Base-by-base conservation (phyloP, 1,140 invertebrate genomes). In the Hypothenemus hampei region DNA sequence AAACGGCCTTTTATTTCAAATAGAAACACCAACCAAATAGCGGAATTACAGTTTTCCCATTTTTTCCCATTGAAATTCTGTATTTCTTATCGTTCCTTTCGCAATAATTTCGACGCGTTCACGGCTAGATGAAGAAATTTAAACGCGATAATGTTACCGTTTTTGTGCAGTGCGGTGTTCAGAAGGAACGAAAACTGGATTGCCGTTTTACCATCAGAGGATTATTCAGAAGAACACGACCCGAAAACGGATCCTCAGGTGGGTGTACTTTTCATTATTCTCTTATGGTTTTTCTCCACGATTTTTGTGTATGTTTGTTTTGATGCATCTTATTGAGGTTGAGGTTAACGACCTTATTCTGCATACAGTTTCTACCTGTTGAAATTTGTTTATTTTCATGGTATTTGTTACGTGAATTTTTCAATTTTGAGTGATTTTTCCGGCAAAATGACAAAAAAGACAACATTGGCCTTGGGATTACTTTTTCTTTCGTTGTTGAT, bases 101-200 rank as follows among this genome's bases (percentile, higher is more conserved):
- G n/a, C n/a, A n/a, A n/a, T n/a, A n/a, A n/a, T n/a, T n/a, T n/a
- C n/a, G n/a, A n/a, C n/a, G n/a, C n/a, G n/a, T n/a, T n/a, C n/a
- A n/a, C n/a, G n/a, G n/a, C n/a, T n/a, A n/a, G n/a, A n/a, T n/a
- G n/a, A n/a, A n/a, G n/a, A n/a, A n/a, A n/a, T 5, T n/a, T n/a
- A n/a, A n/a, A n/a, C n/a, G n/a, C n/a, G 19, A 35, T 20, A 18
- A 54, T 54, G 52, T 46, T 54, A 24, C 52, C 52, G 5, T 54
- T 54, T 47, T 22, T 54, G 33, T 54, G 52, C 23, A 54, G 52
- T 54, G 41, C 52, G 4, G 52, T 54, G 16, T 54, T 54, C 24
- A 26, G 18, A 11, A 45, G 20, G 23, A 46, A 26, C 31, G 52
- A 40, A 22, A 46, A 36, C 24, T 54, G 52, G 52, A 39, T 46